Evolutionary conservation across 2,888 invertebrate species (phyloP), one percentile per base, ranked within the genome.

Genomic region (Eupithecia insigniata): DNA sequence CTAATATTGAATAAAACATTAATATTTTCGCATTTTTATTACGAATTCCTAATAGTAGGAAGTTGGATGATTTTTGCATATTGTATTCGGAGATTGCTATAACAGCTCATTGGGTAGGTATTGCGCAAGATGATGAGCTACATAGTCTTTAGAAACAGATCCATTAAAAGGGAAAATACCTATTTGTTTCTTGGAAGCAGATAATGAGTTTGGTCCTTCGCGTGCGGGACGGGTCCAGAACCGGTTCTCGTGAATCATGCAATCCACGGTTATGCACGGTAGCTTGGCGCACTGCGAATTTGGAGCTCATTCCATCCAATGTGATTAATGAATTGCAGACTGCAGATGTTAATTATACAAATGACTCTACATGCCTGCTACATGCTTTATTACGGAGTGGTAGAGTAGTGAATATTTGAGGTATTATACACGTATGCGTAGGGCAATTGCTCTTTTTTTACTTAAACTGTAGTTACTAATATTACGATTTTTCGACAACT

Each of bases 191-290:
- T 43, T 28, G n/a, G 43, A 39, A 60, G 61, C 61, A 43, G 43
- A 32, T 68, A 43, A 68, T 68, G 43, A 58, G 22, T 55, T 39
- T 55, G 58, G 39, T 67, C 36, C 67, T 22, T 67, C 22, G 68
- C 68, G 51, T 55, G 67, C 39, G n/a, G 39, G 58, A 67, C 67
- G 60, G 39, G 58, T 67, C 22, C 51, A 34, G 58, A 58, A 46
- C 68, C 60, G 22, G 68, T 68, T 61, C 22, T 32, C 6, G 43
- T 28, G 18, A 43, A 32, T 43, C 61, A 61, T 30, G 61, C 61
- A 61, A 43, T 43, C 51, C 30, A 55, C 67, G n/a, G 30, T 28
- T 60, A 30, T 34, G 60, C 28, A 32, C 26, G 60, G 55, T 14
- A 51, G 55, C 7, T 10, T 39, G 58, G 32, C 43, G 60, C 61